Conservation (phyloP, 2,113 vertebrate species). For the Thalassarche chlororhynchos region DNA sequence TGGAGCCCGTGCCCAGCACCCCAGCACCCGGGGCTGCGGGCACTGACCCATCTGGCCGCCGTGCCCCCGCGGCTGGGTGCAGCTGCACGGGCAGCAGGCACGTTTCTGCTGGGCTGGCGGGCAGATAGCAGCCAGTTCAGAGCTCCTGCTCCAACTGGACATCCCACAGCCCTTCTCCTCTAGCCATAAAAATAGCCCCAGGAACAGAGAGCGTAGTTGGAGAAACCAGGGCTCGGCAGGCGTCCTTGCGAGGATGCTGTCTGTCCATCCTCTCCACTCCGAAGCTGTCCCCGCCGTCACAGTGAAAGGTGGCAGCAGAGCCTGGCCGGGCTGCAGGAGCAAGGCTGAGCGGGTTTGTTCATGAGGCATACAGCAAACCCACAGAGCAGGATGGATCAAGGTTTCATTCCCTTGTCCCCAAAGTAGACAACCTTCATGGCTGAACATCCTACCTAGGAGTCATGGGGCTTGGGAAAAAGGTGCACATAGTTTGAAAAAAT, state of each 20-base stretch:
- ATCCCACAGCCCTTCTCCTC: neutral
- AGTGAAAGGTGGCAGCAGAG: neutral
- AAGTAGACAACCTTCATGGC: too few relatives aligned
- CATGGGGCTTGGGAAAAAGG: neutral
- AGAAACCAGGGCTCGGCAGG: neutral
- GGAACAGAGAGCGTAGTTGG: neutral
- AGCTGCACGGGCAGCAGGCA: neutral
- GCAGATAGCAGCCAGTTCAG: neutral
- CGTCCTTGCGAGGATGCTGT: neutral
- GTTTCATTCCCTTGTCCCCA: neutral
- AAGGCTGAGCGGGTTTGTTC: neutral
- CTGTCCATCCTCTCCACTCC: neutral
- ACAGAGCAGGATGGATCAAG: accelerated
- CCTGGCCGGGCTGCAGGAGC: neutral
- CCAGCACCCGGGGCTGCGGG: neutral
- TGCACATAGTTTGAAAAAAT: neutral
- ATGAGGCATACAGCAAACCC: neutral
- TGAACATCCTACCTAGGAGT: neutral
- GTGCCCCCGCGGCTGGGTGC: neutral
- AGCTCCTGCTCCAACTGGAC: neutral
- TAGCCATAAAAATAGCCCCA: neutral
- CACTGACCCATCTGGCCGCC: neutral
- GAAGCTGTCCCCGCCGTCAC: neutral
- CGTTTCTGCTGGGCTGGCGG: neutral
- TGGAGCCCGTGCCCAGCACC: neutral